These are phyloP conservation scores for Amblyjoppa fuscipennis DNA, from an alignment of 2,888 invertebrate species.

Conservation along the genomic window DNA sequence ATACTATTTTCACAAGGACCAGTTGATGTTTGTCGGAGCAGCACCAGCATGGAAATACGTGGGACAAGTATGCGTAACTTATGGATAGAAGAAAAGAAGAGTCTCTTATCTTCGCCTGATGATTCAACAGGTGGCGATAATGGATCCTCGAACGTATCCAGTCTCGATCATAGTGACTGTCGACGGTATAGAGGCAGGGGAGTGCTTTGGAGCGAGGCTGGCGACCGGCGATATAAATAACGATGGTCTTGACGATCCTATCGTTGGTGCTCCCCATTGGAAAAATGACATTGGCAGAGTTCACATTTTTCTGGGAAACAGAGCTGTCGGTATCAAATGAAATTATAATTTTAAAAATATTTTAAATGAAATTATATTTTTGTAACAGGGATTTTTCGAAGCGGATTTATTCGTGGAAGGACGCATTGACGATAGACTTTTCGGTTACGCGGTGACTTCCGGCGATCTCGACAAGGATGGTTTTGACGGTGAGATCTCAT, in stretches of 20 bases:
- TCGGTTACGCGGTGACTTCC: slow-evolving; percentile 87
- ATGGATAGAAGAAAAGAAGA: not conserved
- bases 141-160: slow-evolving; percentile 63
- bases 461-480: slow-evolving; percentile 88
- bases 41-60: slow-evolving; percentile 76
- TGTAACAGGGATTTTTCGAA: slow-evolving; percentile 67
- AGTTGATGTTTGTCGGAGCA: slow-evolving; percentile 73
- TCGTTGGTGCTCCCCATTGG: slow-evolving; percentile 81
- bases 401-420: slow-evolving; percentile 78
- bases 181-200: slow-evolving; percentile 75
- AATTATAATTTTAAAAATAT: not conserved
- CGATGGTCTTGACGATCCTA: slow-evolving; percentile 79
- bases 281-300: slow-evolving; percentile 78
- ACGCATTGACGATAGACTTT: slow-evolving; percentile 85
- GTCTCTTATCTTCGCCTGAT: not conserved
- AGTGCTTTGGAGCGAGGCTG: slow-evolving; percentile 80
- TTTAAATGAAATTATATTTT: not conserved
- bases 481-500: slow-evolving; percentile 84
- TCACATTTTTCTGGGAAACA: slow-evolving; percentile 74
- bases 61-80: slow-evolving; percentile 71
- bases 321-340: slow-evolving; percentile 33
- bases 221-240: slow-evolving; percentile 79
- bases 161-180: slow-evolving; percentile 60
- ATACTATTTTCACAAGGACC: slow-evolving; percentile 71
- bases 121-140: slow-evolving; percentile 72